Base-by-base conservation (phyloP, 2,113 vertebrate species). In the Colius striatus region DNA sequence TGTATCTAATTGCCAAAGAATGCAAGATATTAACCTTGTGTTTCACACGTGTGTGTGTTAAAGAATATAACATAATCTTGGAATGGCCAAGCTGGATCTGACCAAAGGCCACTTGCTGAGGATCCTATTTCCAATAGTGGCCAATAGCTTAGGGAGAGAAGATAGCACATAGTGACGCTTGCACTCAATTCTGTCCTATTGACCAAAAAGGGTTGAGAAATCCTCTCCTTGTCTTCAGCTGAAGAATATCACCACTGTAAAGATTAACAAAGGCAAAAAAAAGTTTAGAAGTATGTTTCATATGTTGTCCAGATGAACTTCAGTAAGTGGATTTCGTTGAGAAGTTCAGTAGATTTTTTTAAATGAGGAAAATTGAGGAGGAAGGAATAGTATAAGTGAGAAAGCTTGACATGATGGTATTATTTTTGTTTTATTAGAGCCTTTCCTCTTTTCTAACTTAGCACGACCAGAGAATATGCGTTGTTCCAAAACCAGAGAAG, bases 1-100 rank as follows among this genome's bases (percentile, higher is more conserved):
- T 16, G 13, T 77, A 90, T 92, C 67, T 66, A 63, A 18, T 83
- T 84, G 23, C 72, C 19, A 68, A 94, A 78, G 92, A 90, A 92
- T 93, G 92, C 61, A 68, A 75, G 62, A 41, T 74, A 47, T 67
- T 84, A 67, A 72, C 67, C 21, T 67, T 62, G 2, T 27, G 61
- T 96, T 74, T 94, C 79, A 54, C 54, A 30, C n/a, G 20, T 47
- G 11, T 65, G 20, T 47, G 11, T 65, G 25, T 72, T 90, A 75
- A 88, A 60, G 27, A 83, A 6, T 16, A 67, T 67, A 90, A 54
- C 27, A 48, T 50, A 62, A 74, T 38, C 67, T 80, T 71, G 32
- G 43, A 66, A 80, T 1, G 0, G 18, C 60, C 29, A n/a, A 51
- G 32, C 47, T 85, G 60, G 27, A 22, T 74, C 57, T 89, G 43